phyloP scores from a whole-genome alignment of 2,888 invertebrate genomes.

The Trichogramma dendrolimi region DNA sequence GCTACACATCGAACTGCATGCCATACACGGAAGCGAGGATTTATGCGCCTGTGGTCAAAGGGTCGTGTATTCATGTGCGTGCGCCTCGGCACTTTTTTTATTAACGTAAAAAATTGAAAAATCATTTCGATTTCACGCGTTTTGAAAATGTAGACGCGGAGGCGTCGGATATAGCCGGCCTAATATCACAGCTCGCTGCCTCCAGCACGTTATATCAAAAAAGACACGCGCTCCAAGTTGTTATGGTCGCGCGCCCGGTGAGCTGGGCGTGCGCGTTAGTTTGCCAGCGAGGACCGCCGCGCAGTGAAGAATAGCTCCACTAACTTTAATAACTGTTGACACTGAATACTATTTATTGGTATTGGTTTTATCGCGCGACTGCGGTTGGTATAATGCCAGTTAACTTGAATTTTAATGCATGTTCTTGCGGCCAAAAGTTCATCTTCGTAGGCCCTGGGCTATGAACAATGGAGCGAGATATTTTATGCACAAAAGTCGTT shows the following conservation, averaged over 20 bases:
- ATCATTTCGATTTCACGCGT: slow-evolving; percentile 31
- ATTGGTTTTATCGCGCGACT: neutral
- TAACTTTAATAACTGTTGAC: neutral
- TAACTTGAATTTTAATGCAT: too few relatives aligned
- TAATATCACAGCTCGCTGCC: slow-evolving; percentile 11
- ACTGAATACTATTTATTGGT: slow-evolving; percentile 27
- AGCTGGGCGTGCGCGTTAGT: too few relatives aligned
- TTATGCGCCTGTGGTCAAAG: slow-evolving; percentile 40
- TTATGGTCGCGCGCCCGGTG: too few relatives aligned
- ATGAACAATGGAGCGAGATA: too few relatives aligned
- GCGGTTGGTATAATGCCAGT: too few relatives aligned
- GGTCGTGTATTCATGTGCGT: neutral
- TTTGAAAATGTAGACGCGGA: slow-evolving; percentile 11
- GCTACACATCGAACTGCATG: slow-evolving; percentile 28
- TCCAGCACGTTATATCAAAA: neutral
- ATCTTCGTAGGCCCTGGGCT: too few relatives aligned
- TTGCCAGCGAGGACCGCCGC: too few relatives aligned
- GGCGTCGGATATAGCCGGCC: neutral
- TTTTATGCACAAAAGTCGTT: too few relatives aligned
- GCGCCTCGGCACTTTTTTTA: slow-evolving; percentile 18
- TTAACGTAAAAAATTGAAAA: slow-evolving; percentile 22
- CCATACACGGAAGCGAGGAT: slow-evolving; percentile 35
- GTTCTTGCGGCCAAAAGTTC: neutral
- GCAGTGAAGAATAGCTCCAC: too few relatives aligned
- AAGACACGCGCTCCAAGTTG: too few relatives aligned